Percentiles rank a stretch among this genome's conserved stretches.
Evolutionary conservation across 2,888 invertebrate genomes (phyloP).

Genomic region (Amiota minor): DNA sequence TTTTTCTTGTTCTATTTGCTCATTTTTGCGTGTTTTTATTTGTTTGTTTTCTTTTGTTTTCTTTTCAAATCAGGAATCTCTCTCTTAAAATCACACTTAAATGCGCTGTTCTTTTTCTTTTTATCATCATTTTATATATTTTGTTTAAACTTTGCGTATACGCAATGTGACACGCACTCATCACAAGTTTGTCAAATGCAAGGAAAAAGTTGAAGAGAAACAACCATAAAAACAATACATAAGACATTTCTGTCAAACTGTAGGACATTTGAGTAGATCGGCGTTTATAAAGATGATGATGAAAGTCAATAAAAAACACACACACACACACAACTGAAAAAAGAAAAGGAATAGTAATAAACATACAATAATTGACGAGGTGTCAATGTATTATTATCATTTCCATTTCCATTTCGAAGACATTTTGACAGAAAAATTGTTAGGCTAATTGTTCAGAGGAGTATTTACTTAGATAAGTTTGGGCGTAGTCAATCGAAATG

Average conservation of each 20-base stretch:
- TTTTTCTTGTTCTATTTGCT: background rate
- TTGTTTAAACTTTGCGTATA: background rate
- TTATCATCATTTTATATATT: constrained; percentile 5
- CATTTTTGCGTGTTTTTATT: background rate
- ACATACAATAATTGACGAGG: constrained; percentile 55
- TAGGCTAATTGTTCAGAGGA: constrained; percentile 55
- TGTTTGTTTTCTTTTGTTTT: background rate
- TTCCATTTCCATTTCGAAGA: too few species aligned
- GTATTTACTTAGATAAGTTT: too few species aligned
- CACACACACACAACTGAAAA: background rate
- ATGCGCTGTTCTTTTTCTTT: background rate
- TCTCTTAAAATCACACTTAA: background rate
- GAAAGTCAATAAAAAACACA: too few species aligned
- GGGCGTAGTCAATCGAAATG: too few species aligned
- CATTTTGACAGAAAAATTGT: constrained; percentile 48
- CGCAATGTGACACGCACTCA: constrained; percentile 4
- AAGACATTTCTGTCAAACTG: background rate
- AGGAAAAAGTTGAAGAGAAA: background rate
- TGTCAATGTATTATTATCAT: constrained; percentile 47
- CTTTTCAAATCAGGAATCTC: background rate
- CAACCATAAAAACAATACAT: background rate
- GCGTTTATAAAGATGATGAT: too few species aligned
- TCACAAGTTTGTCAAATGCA: constrained; percentile 8
- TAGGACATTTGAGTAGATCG: too few species aligned
- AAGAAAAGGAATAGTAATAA: constrained; percentile 32